These are phyloP conservation scores for Sarcophilus harrisii DNA, from an alignment of 2,797 vertebrate genomes.

Conservation along the genomic window DNA sequence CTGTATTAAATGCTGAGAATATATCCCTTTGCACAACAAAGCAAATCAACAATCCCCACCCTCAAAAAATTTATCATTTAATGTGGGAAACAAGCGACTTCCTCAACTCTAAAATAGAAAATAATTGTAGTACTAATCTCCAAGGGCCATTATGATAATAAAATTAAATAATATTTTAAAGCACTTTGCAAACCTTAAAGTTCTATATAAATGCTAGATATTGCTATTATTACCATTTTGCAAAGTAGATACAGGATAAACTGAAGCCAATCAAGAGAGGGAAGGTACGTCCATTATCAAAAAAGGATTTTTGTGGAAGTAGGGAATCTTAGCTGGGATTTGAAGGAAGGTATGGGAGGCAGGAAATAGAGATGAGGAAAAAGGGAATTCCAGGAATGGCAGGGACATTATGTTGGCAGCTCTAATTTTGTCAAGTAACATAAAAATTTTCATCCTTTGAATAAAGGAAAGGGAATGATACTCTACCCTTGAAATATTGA, in stretches of 20 bases:
- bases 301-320: neutral
- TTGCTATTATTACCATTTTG: neutral
- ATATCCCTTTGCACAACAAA: neutral
- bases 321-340: neutral
- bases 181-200: neutral
- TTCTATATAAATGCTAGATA: neutral
- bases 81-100: neutral
- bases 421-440: neutral
- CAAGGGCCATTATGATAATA: neutral
- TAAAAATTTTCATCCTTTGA: neutral
- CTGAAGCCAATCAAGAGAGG: neutral
- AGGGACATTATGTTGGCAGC: neutral
- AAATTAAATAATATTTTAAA: neutral
- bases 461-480: neutral
- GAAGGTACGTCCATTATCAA: neutral
- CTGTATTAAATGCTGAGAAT: neutral
- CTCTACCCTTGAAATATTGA: neutral
- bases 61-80: neutral
- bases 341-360: neutral
- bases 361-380: neutral
- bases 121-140: neutral
- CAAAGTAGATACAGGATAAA: neutral
- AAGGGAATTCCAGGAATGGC: neutral
- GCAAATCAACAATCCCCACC: neutral
- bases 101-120: neutral